Evolutionary conservation across 2,113 vertebrate genomes (phyloP).

Genomic region (Gambusia affinis): DNA sequence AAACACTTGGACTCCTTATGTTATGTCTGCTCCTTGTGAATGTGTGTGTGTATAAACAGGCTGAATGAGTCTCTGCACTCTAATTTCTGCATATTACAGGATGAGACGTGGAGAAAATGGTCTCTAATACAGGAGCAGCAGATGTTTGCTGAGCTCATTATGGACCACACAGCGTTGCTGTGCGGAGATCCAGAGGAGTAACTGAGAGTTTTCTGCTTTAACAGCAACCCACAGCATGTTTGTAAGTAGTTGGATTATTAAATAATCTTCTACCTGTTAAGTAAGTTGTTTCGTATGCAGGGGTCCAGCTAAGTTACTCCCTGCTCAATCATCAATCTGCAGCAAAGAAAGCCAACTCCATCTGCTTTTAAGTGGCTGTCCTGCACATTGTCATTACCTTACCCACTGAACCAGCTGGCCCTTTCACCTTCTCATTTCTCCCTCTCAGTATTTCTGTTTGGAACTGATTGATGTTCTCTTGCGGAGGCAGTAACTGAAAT

Average conservation of each 20-base stretch:
- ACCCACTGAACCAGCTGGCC: slow-evolving; percentile 52
- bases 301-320: slow-evolving; percentile 21
- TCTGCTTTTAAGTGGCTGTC: slow-evolving; percentile 34
- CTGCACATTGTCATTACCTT: slow-evolving; percentile 65
- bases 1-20: slow-evolving; percentile 75
- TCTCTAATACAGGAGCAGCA: slow-evolving; percentile 74
- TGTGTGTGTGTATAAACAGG: slow-evolving; percentile 67
- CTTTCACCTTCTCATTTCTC: slow-evolving; percentile 63
- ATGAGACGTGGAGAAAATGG: slow-evolving; percentile 74
- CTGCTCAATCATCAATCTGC: slow-evolving; percentile 42
- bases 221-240: background rate
- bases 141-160: slow-evolving; percentile 77
- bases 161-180: slow-evolving; percentile 73
- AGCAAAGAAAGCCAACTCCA: slow-evolving; percentile 36
- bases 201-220: slow-evolving; percentile 21
- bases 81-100: slow-evolving; percentile 81
- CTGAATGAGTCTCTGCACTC: slow-evolving; percentile 70
- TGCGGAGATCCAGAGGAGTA: slow-evolving; percentile 27
- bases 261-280: slow-evolving; percentile 48
- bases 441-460: slow-evolving; percentile 43
- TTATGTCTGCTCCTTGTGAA: slow-evolving; percentile 69
- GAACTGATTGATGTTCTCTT: slow-evolving; percentile 50
- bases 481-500: slow-evolving; percentile 55
- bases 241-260: background rate
- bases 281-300: background rate